Evolutionary conservation across 2,797 vertebrate species (phyloP), one percentile per base, ranked within the genome.

Genomic region (Syngnathus acus): DNA sequence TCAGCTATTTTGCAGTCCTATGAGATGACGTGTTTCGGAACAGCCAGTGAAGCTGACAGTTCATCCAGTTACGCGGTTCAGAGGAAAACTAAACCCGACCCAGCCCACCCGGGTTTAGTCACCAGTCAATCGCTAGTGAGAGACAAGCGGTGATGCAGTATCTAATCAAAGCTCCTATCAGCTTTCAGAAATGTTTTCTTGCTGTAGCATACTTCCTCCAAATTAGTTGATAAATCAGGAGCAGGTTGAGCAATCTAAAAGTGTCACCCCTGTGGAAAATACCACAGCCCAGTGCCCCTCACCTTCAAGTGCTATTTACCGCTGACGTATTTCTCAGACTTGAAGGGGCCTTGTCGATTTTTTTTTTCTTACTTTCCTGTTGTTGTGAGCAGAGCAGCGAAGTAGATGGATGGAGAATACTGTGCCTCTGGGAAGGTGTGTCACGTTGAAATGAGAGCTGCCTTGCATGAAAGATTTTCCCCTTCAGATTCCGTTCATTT

Each of bases 271-370:
- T 23, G 72, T 77, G 86, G 69, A 63, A 88, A 83, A 88, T 89
- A 77, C 80, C 71, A 55, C 80, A 75, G 74, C 61, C 17, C 63
- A 43, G 77, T 70, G 77, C 53, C 72, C 64, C 21, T 19, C 45
- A 65, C 71, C 69, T 67, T 82, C 78, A 83, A 76, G 73, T 63
- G 71, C 72, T 67, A 63, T 86, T 75, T 81, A 74, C 69, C 74
- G 77, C 65, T 87, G 85, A 88, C 74, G 76, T 74, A 86, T 74
- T 84, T 84, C 74, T 78, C 83, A 71, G 68, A 65, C 66, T 75
- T 73, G 70, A 80, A 32, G 73, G 61, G 60, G 62, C 68, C 68
- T 38, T 65, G 69, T 64, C 68, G 80, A 64, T 70, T 68, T 75
- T 72, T 69, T 67, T 65, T 42, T 21, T n/a, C n/a, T n/a, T n/a